Evolutionary conservation across 2,888 invertebrate species (phyloP).

Genomic region (Prenolepis imparis): DNA sequence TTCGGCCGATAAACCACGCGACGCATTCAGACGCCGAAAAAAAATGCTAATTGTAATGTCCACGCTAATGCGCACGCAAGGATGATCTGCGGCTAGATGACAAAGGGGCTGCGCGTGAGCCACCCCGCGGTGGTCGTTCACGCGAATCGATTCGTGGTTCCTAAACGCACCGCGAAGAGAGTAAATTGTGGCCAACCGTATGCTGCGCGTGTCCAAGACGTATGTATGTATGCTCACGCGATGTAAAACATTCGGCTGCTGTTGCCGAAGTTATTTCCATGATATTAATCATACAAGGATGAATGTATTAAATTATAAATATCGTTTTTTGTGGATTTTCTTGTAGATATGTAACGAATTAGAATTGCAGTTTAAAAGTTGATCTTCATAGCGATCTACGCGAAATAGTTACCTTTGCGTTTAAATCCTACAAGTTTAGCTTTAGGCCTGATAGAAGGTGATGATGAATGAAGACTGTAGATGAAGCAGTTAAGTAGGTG

Average conservation of each 20-base stretch:
- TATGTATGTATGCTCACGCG: slow-evolving; percentile 57
- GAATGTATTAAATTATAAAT: slow-evolving; percentile 7
- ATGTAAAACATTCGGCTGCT: slow-evolving; percentile 19
- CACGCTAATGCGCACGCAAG: slow-evolving; percentile 67
- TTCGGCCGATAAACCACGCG: slow-evolving; percentile 76
- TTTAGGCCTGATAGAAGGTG: slow-evolving; percentile 78
- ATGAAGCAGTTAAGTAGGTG: neutral
- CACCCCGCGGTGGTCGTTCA: slow-evolving; percentile 71
- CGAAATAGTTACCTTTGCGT: neutral
- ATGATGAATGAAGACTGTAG: slow-evolving; percentile 30
- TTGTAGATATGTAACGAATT: neutral
- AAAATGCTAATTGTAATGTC: slow-evolving; percentile 76
- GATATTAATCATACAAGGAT: slow-evolving; percentile 7
- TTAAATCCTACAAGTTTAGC: slow-evolving; percentile 69
- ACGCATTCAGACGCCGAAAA: slow-evolving; percentile 62
- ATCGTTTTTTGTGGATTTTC: neutral
- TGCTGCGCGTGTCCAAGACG: slow-evolving; percentile 65
- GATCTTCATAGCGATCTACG: neutral
- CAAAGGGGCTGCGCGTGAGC: slow-evolving; percentile 55
- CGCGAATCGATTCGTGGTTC: slow-evolving; percentile 69
- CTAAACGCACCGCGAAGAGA: slow-evolving; percentile 69
- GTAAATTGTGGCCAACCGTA: slow-evolving; percentile 71
- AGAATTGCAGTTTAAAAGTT: neutral
- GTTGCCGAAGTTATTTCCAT: neutral
- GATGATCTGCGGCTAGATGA: slow-evolving; percentile 29